These are phyloP conservation scores for Chelidonichthys spinosus DNA, from an alignment of 2,797 vertebrate genomes.

Conservation along the genomic window DNA sequence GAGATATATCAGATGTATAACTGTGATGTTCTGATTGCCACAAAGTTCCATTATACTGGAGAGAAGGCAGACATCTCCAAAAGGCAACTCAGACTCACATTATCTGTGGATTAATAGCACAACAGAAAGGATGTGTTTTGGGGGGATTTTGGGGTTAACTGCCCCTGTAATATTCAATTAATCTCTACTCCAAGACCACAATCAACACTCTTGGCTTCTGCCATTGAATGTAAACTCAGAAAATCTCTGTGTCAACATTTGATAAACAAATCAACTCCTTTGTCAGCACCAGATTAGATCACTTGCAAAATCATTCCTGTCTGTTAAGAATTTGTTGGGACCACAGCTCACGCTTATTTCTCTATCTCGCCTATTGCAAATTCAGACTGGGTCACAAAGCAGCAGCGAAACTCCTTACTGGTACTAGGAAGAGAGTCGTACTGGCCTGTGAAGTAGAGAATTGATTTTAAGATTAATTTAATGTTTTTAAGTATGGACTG, in stretches of 20 bases:
- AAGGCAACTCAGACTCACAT: not conserved
- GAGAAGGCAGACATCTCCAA: not conserved
- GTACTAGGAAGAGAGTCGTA: not conserved
- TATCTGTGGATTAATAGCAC: not conserved
- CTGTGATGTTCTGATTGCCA: not conserved
- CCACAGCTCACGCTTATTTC: not conserved
- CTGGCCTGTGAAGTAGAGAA: too few species aligned
- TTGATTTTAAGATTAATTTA: too few species aligned
- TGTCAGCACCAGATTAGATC: not conserved
- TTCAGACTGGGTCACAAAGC: not conserved
- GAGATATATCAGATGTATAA: too few species aligned
- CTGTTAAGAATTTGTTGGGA: conserved; percentile 18
- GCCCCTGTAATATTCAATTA: not conserved
- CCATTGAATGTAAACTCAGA: conserved; percentile 7
- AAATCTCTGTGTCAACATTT: not conserved
- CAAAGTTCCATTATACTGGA: not conserved
- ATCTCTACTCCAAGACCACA: not conserved
- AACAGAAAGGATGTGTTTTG: not conserved
- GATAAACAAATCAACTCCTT: not conserved
- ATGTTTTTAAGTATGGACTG: too few species aligned
- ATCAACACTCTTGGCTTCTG: not conserved
- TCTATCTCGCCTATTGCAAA: not conserved
- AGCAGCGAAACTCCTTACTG: not conserved
- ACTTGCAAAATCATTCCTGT: not conserved
- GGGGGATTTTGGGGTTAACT: not conserved